Base-by-base conservation (phyloP, 1,140 invertebrate species). In the Drosophila miranda region DNA sequence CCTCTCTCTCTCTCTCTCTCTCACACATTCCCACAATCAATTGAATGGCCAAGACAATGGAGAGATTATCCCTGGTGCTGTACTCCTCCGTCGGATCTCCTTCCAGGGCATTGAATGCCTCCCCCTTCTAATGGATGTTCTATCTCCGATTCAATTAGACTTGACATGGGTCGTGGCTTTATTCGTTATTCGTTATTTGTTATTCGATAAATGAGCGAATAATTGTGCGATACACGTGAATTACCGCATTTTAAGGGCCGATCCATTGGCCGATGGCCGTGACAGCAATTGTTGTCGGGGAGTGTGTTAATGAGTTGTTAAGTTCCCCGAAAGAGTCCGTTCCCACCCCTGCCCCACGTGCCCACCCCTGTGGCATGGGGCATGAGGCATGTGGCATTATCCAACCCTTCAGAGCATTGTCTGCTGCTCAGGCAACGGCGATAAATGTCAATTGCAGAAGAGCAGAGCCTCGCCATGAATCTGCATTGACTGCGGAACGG, bases 261-360 rank as follows among this genome's bases (percentile, higher is more conserved):
- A 41, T 57, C 52, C 69, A 71, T 68, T 69, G 54, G 50, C 71
- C 70, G 55, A 46, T 55, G 74, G 51, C 55, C 49, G 43, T 59
- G 56, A 66, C 64, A 71, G 66, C 63, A 75, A 71, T 79, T 79
- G 75, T 75, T 75, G 80, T 83, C 60, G 53, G n/a, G 59, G 80
- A 62, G 63, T 67, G 62, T 84, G 81, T 84, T 84, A 84, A 84
- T 84, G 80, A 86, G 80, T 79, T 84, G 81, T 84, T 84, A 80
- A 84, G 58, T 81, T 79, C 55, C 50, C 58, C 68, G 45, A 77
- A 61, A 77, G 80, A 70, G 72, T 62, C 56, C 54, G 16, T 28
- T 42, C 11, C 34, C 54, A 21, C 38, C 48, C 8, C 34, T 7
- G 9, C 14, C 8, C 5, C 7, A 26, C 38, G 38, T 11, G 9